Base-by-base conservation (phyloP, 2,888 invertebrate species). In the Lepetodrilus schrolli region DNA sequence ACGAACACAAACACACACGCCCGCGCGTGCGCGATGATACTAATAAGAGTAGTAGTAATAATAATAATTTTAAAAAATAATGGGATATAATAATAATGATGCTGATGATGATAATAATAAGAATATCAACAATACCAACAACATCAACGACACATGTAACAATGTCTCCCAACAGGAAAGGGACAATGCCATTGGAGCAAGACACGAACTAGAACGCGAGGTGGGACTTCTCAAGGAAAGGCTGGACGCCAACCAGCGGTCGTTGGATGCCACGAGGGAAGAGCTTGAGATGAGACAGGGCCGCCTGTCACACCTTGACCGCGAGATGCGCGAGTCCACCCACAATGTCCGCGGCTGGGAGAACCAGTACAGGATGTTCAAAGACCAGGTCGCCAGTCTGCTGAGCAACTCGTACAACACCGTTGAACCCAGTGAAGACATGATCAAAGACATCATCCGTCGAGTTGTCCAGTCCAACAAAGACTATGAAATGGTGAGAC, bases 321-420 rank as follows among this genome's bases (percentile, higher is more conserved):
- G 79, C 10, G 87, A 80, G 58, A 66, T 78, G 23, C 77, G 86
- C 10, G 76, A 82, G 10, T 81, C 77, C 4, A 66, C 82, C 1
- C 80, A 81, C 49, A 78, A 70, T 65, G 77, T 84, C 4, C 83
- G 78, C 34, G 82, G 74, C n/a, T 65, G 81, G 10, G 78, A 83
- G 23, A 80, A 83, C 0, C 83, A 85, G 73, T 81, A 82, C 66
- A 78, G 76, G 7, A 65, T 83, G 17, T 89, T 90, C 83, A 82
- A 80, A 49, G 89, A 90, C 58, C 83, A 88, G 72, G 72, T 90
- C 17, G 86, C 88, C 0, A 76, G 77, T 38, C 66, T 90, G 7
- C 79, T 90, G 66, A 81, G 85, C 69, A 83, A 87, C 20, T 69
- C 76, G 4, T 84, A 80, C 70, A 75, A 74, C 23, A 66, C 70